A percentile compares a stretch with the other conserved stretches of the same genome.
Evolutionary conservation across 2,113 vertebrate genomes (phyloP).

Genomic region (Mustela nigripes): DNA sequence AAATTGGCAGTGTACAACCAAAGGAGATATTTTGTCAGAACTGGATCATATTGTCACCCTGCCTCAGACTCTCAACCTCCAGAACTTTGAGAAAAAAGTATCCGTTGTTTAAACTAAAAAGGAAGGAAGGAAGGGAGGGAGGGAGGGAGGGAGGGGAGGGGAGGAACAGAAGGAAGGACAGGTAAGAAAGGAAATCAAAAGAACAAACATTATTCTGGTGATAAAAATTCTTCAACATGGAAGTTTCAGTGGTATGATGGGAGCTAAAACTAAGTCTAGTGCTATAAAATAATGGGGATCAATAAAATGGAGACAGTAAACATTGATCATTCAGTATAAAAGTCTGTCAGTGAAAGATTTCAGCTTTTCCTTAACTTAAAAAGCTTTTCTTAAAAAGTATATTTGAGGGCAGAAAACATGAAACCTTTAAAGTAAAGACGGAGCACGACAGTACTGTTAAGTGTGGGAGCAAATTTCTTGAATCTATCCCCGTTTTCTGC

Average conservation of each 20-base stretch:
- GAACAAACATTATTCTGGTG: not conserved
- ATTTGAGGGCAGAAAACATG: not conserved
- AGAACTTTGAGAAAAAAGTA: slow-evolving; percentile 8
- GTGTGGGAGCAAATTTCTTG: not conserved
- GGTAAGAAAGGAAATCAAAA: not conserved
- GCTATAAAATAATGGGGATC: not conserved
- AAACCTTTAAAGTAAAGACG: not conserved
- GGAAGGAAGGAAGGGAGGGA: not conserved
- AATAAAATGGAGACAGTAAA: not conserved
- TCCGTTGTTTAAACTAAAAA: not conserved
- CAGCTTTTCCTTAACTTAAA: not conserved
- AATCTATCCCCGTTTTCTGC: not conserved
- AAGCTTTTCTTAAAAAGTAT: not conserved
- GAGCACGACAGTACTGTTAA: not conserved
- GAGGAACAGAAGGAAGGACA: not conserved
- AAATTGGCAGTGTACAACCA: not conserved
- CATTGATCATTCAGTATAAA: not conserved
- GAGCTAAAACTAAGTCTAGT: not conserved
- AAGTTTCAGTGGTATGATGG: not conserved
- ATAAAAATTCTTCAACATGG: not conserved
- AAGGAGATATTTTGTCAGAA: not conserved
- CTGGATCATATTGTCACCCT: not conserved
- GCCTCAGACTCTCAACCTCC: not conserved
- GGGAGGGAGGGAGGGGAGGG: not conserved
- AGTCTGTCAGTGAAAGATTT: not conserved